These are phyloP conservation scores for Podiceps cristatus DNA, from an alignment of 2,113 vertebrate species.

Conservation along the genomic window DNA sequence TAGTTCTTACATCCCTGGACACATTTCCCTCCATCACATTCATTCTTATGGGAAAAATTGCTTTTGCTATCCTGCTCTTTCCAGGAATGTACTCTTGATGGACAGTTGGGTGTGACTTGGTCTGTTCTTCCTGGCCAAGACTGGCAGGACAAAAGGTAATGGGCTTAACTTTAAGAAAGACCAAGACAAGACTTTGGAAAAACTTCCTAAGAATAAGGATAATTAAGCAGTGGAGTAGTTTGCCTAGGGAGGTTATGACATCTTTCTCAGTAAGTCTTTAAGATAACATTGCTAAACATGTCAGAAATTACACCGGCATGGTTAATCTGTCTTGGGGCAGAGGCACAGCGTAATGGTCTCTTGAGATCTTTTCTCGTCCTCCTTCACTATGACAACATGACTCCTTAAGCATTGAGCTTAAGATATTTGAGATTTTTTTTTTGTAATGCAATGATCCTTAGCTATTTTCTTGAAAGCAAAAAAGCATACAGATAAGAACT, in stretches of 20 bases:
- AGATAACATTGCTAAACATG: neutral
- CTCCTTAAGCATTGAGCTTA: neutral
- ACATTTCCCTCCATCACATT: neutral
- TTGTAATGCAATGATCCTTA: neutral
- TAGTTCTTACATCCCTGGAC: neutral
- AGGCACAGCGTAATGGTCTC: neutral
- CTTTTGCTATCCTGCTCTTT: neutral
- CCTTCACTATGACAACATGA: neutral
- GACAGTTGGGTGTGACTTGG: neutral
- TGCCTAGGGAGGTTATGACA: neutral
- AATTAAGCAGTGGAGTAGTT: neutral
- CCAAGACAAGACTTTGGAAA: neutral
- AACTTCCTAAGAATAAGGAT: neutral
- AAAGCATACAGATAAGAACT: neutral
- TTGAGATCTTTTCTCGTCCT: neutral
- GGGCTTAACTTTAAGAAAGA: neutral
- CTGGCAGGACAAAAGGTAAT: neutral
- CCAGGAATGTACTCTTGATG: neutral
- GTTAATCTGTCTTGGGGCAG: neutral
- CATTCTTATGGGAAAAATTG: neutral
- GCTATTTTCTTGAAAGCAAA: neutral
- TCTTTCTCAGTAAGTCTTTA: neutral
- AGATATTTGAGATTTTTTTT: neutral
- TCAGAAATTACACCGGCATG: neutral
- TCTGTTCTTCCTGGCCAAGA: neutral